Base-by-base conservation (phyloP, 2,888 invertebrate species). In the Catocala fraxini region DNA sequence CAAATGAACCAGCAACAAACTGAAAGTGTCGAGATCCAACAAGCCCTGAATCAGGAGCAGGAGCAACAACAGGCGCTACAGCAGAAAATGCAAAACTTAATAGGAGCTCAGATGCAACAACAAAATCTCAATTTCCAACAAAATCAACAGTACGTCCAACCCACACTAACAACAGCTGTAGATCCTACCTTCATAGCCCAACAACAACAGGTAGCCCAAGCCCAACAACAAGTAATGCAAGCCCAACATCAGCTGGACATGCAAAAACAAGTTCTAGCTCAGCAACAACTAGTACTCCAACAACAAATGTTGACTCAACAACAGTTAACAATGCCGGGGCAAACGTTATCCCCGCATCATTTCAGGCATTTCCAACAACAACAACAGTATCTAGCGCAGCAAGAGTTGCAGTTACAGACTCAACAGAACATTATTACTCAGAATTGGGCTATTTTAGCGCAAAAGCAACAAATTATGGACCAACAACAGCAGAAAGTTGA, bases 341-440 rank as follows among this genome's bases (percentile, higher is more conserved):
- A 94, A 67, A 95, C 92, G 1, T 74, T 94, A 0, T 95, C 89
- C 65, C 95, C 89, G 34, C 94, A 90, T 51, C 93, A 89, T 58
- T 87, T 92, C 12, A 82, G 92, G 41, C 91, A 91, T 57, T 80
- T 93, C 41, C 78, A 77, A 15, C 92, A 92, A 71, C 92, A 93
- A 49, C 95, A 95, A 62, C 95, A 95, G 73, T 94, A 93, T 72
- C 84, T 94, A 56, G 90, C 93, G 0, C 95, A 95, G 59, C 95
- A 95, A 73, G 95, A 94, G 71, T 79, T 91, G 46, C 92, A 94
- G 57, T 84, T 95, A 12, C 95, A 95, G 59, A 92, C 92, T 12
- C 95, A 95, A 65, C 95, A 95, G 69, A 95, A 95, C 73, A 89
- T 94, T 42, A 93, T 95, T 55, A 95, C 95, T 72, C 95, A 95